Conservation (phyloP, 2,797 vertebrate species). For the Rhincodon typus region DNA sequence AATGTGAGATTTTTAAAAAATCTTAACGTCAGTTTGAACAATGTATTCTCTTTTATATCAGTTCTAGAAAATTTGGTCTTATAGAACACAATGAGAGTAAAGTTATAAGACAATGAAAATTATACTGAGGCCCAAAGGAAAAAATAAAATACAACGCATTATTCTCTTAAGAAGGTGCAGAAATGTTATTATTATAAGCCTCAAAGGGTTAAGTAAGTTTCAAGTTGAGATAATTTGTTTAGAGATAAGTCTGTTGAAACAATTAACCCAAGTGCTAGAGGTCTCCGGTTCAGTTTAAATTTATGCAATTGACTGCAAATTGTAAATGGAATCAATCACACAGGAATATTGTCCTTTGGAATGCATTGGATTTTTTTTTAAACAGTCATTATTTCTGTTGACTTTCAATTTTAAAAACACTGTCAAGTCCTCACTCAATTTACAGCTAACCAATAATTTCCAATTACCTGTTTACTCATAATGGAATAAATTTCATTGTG, state of each 20-base stretch:
- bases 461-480: conserved; percentile 32
- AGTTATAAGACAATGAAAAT: not conserved
- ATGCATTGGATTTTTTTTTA: conserved; percentile 23
- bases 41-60: not conserved
- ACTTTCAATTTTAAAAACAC: conserved; percentile 36
- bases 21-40: not conserved
- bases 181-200: not conserved
- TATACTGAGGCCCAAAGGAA: not conserved
- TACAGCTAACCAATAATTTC: conserved; percentile 36
- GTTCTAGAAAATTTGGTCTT: not conserved
- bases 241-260: conserved; percentile 24
- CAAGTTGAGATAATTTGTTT: not conserved
- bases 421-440: conserved; percentile 12
- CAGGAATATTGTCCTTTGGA: not conserved
- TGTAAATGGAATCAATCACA: conserved; percentile 13
- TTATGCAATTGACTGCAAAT: conserved; percentile 31
- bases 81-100: not conserved
- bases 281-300: conserved; percentile 19
- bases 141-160: not conserved
- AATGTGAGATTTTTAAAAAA: not conserved
- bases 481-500: conserved; percentile 22
- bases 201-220: conserved; percentile 27
- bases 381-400: conserved; percentile 28
- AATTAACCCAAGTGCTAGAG: conserved; percentile 30
- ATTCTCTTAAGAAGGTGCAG: not conserved